Evolutionary conservation across 2,888 invertebrate species (phyloP).

Genomic region (Hypomecis atomaria): DNA sequence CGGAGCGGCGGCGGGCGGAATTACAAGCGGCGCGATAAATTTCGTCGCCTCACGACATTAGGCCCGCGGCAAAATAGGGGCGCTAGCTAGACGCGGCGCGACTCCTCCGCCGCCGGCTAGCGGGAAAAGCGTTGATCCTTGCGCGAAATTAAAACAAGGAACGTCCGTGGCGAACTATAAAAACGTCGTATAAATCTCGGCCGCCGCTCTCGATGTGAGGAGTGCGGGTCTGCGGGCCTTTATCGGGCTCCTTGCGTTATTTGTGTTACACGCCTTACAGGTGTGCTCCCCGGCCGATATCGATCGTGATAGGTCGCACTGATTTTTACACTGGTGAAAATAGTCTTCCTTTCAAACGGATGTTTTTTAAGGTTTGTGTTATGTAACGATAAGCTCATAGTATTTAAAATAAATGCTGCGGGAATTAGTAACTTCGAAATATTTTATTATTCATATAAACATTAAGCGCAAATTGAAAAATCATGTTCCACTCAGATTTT

Average conservation of each 20-base stretch:
- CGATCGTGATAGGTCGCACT: constrained; percentile 55
- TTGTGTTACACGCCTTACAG: constrained; percentile 67
- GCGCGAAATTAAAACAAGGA: constrained; percentile 79
- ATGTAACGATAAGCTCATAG: neutral
- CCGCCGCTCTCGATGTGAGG: constrained; percentile 65
- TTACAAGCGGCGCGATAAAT: constrained; percentile 83
- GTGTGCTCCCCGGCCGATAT: constrained; percentile 61
- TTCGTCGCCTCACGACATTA: constrained; percentile 78
- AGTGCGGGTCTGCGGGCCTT: constrained; percentile 59
- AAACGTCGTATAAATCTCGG: constrained; percentile 76
- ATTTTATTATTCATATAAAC: constrained; percentile 5
- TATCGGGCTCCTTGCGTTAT: constrained; percentile 66
- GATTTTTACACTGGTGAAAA: constrained; percentile 41
- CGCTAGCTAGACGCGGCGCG: constrained; percentile 48
- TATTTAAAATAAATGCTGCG: neutral
- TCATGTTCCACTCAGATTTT: constrained; percentile 10
- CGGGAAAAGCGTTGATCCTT: constrained; percentile 67
- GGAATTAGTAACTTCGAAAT: too few species aligned
- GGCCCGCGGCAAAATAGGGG: constrained; percentile 72
- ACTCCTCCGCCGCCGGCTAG: constrained; percentile 50
- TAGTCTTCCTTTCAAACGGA: constrained; percentile 26
- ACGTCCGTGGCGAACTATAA: constrained; percentile 76
- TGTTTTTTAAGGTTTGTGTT: constrained; percentile 14
- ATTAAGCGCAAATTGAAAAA: constrained; percentile 21
- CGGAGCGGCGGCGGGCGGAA: constrained; percentile 71